Base-by-base conservation (phyloP, 2,888 invertebrate species). In the Lagria hirta region DNA sequence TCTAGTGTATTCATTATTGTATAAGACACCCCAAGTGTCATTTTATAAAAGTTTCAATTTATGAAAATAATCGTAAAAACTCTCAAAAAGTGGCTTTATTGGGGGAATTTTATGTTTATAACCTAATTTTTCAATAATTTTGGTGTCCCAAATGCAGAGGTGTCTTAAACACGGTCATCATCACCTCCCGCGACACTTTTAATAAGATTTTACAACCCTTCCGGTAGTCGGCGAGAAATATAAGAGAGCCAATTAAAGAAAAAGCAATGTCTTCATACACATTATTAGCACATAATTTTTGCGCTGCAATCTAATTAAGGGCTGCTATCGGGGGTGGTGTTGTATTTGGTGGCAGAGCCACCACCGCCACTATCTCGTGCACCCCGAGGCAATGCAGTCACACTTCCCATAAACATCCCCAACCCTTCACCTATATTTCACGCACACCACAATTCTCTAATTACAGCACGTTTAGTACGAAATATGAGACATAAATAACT, bases 401-500 rank as follows among this genome's bases (percentile, higher is more conserved):
- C 42, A 33, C 23, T 22, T 33, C 38, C 65, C 57, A 60, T 64
- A 62, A 64, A 64, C 63, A 64, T 60, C 62, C 61, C 62, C 61
- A 57, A 57, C 62, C 64, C 60, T 62, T 66, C 60, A 61, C 64
- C 65, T 64, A 70, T 69, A 70, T 68, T 68, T 70, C 67, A 70
- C 66, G 57, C 65, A 64, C 62, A 69, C 72, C 71, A 64, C 72
- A 70, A 68, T 71, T 70, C 71, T 70, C 70, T 70, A 71, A 72
- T 72, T 71, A 71, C 72, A 62, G 62, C 66, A 69, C 66, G 68
- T 70, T 72, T 69, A 70, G 66, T 63, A 60, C 68, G 64, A 72
- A 71, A 71, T 71, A 72, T 72, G 70, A 71, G 66, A 61, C 70
- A 71, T 72, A 70, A 70, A 71, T 71, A 69, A 68, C 66, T 54